Base-by-base conservation (phyloP, 2,888 invertebrate species). In the Pogonocherus hispidulus region DNA sequence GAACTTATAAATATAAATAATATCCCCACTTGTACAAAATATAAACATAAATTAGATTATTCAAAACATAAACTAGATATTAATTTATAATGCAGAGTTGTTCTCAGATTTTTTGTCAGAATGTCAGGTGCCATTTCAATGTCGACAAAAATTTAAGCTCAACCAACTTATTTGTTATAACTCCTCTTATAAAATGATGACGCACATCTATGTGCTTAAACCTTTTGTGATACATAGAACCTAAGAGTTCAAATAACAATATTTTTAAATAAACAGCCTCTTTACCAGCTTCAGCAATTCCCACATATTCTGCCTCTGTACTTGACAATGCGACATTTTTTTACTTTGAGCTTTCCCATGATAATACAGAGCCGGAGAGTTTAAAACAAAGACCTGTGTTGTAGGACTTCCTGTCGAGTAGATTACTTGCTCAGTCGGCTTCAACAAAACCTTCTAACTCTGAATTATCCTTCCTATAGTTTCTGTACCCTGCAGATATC, bases 371-470 rank as follows among this genome's bases (percentile, higher is more conserved):
- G 14, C 41, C 41, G 9, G 11, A n/a, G 9, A 41, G 41, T 41
- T 41, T 41, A n/a, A n/a, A n/a, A n/a, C n/a, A n/a, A n/a, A n/a
- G n/a, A n/a, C n/a, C n/a, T n/a, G n/a, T n/a, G n/a, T n/a, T n/a
- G n/a, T n/a, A n/a, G 14, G 27, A 60, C 5, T 22, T 60, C 14
- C 14, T 41, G 22, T 46, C 60, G n/a, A 19, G 5, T 23, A 20
- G 8, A 32, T 47, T 18, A 60, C 9, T 60, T 9, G n/a, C 60
- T 27, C 60, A 60, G 32, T 47, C 47, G 8, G 60, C 60, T 3
- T 60, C 60, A 3, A 47, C 47, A 60, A 47, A 60, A 22, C 60
- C 60, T 27, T 47, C 23, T 60, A 60, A 18, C 9, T 60, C 27
- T 14, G 16, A 32, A 1, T 49, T 23, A 23, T 60, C 35, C 16